Evolutionary conservation across 2,113 vertebrate species (phyloP).

Genomic region (Saguinus midas): DNA sequence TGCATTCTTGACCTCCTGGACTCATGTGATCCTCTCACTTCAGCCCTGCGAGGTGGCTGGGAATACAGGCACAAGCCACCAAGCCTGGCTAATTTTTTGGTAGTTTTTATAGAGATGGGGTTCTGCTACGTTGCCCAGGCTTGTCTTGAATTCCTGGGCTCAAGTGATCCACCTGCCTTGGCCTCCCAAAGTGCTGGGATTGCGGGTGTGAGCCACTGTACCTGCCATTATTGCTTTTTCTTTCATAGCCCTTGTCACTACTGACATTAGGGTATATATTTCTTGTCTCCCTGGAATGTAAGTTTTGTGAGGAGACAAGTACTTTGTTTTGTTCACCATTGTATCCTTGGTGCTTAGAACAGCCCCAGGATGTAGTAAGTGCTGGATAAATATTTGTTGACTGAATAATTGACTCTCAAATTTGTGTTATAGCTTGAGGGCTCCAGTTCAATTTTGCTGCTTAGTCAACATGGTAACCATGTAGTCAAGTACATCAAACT

Average conservation of each 20-base stretch:
- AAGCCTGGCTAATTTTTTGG: no score
- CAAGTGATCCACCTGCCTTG: no score
- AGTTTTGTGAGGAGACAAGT: background rate
- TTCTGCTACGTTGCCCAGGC: no score
- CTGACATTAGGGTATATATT: background rate
- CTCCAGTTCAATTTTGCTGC: background rate
- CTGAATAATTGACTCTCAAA: background rate
- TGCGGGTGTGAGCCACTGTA: no score
- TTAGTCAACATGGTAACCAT: background rate
- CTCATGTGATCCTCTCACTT: no score
- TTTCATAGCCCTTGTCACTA: background rate
- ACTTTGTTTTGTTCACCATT: background rate
- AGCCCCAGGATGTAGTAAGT: background rate
- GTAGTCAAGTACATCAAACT: background rate
- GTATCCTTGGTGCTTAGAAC: background rate
- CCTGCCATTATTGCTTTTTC: background rate
- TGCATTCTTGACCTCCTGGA: no score
- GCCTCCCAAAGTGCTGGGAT: no score
- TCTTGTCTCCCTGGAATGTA: background rate
- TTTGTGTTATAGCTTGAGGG: slow-evolving; percentile 22
- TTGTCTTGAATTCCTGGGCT: no score
- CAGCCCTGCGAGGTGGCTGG: no score
- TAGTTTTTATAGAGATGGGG: no score
- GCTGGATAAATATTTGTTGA: slow-evolving; percentile 30
- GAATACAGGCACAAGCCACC: no score